Conservation (phyloP, 2,888 invertebrate species). For the Zaprionus obscuricornis region DNA sequence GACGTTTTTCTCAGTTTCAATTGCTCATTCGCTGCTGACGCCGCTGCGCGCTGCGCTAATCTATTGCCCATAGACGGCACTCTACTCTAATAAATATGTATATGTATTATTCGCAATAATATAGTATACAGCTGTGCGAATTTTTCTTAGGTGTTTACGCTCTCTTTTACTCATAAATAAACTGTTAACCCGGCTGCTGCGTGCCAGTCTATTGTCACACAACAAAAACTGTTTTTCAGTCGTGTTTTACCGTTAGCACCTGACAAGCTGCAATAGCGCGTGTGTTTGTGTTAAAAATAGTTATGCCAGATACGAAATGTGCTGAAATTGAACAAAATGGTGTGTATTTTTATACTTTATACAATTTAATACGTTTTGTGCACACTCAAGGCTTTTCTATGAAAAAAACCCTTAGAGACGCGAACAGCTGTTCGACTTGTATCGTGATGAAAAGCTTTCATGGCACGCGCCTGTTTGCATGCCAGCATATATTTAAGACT, state of each 20-base stretch:
- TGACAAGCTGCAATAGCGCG: conserved; percentile 38
- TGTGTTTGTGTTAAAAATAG: conserved; percentile 16
- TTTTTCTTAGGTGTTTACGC: conserved; percentile 18
- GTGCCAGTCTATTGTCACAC: neutral
- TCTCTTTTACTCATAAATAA: conserved; percentile 23
- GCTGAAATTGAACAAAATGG: conserved; percentile 56
- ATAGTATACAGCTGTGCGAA: conserved; percentile 42
- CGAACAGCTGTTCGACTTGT: conserved; percentile 62
- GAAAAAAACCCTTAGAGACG: conserved; percentile 5
- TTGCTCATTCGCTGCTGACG: conserved; percentile 64
- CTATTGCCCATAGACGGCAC: conserved; percentile 34
- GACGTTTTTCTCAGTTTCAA: conserved; percentile 63
- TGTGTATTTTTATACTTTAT: conserved; percentile 42
- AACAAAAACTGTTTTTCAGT: conserved; percentile 40
- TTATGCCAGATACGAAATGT: conserved; percentile 69
- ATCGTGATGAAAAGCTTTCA: conserved; percentile 45
- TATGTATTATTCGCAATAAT: conserved; percentile 30
- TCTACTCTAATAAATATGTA: conserved; percentile 39
- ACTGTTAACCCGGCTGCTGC: conserved; percentile 18
- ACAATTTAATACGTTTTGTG: conserved; percentile 9
- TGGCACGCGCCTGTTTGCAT: conserved; percentile 69
- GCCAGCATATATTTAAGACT: conserved; percentile 32
- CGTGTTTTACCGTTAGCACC: conserved; percentile 60
- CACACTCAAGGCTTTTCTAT: conserved; percentile 24
- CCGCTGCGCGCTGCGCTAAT: conserved; percentile 43